Evolutionary conservation across 2,888 invertebrate species (phyloP), one percentile per base, ranked within the genome.

Genomic region (Meandrusa payeni): DNA sequence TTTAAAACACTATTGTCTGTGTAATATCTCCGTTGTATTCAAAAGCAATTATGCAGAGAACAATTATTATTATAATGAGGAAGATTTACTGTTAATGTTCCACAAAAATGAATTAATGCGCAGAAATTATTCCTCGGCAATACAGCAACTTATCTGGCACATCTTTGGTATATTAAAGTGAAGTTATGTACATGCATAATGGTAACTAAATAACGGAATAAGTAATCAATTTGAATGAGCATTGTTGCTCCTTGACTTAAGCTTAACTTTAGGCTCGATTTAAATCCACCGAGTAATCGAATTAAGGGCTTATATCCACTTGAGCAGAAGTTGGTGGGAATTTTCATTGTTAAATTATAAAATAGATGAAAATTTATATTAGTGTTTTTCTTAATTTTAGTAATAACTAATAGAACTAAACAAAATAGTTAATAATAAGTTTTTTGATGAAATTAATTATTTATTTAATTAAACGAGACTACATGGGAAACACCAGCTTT

Each of bases 191-290:
- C 31, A 31, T 39, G 15, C 36, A 29, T 36, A 42, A 42, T 36
- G 17, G 24, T 29, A 36, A 13, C 10, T 7, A 34, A 28, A 9
- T 7, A 33, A 29, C 36, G 24, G 36, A 11, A 12, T 6, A 9
- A 11, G 7, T 23, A 7, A 42, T 42, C 39, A 41, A 37, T 42
- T 42, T 46, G 33, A 48, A 20, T 41, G 39, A 43, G 49, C 31
- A 38, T 41, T 36, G 17, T 19, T 1, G 6, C 22, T 34, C 17
- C 3, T 6, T 17, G 10, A 24, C 11, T 5, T 31, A 12, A 37
- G 9, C 1, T 4, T 37, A 27, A n/a, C 9, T 6, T 5, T 33
- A 5, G n/a, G 6, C 5, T 20, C 9, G 13, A 44, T 44, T 43
- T 46, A 23, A 33, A 42, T 48, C 32, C 20, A 15, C 7, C 7